Conservation (phyloP, 2,113 vertebrate species). For the Burhinus bistriatus region DNA sequence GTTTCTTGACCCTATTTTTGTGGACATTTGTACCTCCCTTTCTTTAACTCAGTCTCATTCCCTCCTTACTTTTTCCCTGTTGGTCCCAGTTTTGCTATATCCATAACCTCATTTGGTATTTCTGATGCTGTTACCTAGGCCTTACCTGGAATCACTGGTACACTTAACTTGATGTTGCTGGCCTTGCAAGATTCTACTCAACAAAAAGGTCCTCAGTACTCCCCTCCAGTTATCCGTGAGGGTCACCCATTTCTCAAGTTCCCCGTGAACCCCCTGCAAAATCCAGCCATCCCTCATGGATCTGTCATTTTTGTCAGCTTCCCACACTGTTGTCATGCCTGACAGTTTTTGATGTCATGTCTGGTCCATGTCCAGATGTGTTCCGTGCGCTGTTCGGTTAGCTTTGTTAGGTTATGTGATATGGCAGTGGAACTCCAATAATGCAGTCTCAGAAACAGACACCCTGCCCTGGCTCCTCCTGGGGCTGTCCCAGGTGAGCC, state of each 20-base stretch:
- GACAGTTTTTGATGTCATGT: too few species aligned
- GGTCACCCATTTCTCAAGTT: neutral
- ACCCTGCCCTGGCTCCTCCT: too few species aligned
- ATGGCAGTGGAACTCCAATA: too few species aligned
- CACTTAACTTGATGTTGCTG: neutral
- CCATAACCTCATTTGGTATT: neutral
- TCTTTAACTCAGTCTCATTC: neutral
- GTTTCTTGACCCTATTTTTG: neutral
- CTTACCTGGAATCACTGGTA: neutral
- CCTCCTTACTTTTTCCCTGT: neutral
- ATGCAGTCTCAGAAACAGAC: too few species aligned
- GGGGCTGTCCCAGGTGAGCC: too few species aligned
- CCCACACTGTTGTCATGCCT: too few species aligned
- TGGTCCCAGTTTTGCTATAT: too few species aligned
- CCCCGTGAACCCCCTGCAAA: neutral
- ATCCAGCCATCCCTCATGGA: neutral
- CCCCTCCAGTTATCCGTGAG: neutral
- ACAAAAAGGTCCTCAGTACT: neutral
- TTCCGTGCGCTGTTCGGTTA: too few species aligned
- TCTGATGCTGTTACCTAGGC: neutral
- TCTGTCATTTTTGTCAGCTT: neutral
- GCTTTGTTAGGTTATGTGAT: too few species aligned
- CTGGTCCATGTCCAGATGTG: too few species aligned
- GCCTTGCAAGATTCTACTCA: neutral
- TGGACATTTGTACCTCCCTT: neutral